phyloP scores from a whole-genome alignment of 2,888 invertebrate species.

The Chloroclysta siterata region DNA sequence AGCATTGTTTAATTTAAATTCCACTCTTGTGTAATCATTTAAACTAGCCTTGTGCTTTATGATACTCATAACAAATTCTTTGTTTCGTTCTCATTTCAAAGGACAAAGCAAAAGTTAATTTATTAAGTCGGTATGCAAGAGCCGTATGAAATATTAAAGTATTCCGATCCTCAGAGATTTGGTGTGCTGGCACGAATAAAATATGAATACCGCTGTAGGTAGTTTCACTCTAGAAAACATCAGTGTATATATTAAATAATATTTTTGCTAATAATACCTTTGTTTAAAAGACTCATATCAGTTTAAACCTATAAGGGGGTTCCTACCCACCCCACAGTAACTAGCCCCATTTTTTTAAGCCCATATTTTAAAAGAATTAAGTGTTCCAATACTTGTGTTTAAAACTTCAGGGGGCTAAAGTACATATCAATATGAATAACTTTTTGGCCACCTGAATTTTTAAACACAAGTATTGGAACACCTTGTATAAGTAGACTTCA shows the following conservation, averaged over 20 bases:
- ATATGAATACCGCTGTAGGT: background rate
- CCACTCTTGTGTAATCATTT: conserved; percentile 4
- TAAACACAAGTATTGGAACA: too few species aligned
- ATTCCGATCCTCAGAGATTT: conserved; percentile 11
- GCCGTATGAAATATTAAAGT: conserved; percentile 9
- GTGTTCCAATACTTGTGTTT: too few species aligned
- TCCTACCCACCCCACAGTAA: too few species aligned
- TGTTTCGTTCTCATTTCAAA: conserved; percentile 3
- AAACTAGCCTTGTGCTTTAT: conserved; percentile 4
- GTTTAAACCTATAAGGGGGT: too few species aligned
- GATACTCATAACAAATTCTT: conserved; percentile 10
- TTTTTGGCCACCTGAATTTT: too few species aligned
- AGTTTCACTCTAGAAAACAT: conserved; percentile 2
- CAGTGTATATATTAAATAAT: background rate
- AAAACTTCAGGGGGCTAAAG: too few species aligned
- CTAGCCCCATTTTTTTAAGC: too few species aligned
- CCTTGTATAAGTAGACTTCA: too few species aligned
- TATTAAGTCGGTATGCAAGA: conserved; percentile 6
- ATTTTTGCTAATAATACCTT: background rate
- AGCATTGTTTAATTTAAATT: conserved; percentile 2
- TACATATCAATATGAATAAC: too few species aligned
- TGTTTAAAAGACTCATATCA: too few species aligned
- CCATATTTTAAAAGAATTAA: too few species aligned
- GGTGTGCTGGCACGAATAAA: background rate
- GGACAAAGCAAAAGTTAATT: conserved; percentile 21